Conservation (phyloP, 1,140 invertebrate species). For the Laodelphax striatellus region DNA sequence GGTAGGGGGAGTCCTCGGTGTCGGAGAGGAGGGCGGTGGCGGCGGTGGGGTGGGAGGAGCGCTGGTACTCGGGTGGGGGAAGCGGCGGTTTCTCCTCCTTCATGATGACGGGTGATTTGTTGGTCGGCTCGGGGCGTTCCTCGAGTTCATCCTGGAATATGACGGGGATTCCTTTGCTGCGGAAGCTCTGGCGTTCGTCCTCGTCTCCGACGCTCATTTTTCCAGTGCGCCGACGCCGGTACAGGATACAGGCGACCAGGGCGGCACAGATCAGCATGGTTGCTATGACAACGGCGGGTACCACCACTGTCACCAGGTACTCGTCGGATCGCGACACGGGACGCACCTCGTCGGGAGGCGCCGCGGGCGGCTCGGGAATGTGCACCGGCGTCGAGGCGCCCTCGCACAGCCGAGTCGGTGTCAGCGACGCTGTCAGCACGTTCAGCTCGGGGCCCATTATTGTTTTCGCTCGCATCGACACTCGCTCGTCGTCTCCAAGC, state of each 20-base stretch:
- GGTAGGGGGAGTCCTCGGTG: slow-evolving; percentile 47
- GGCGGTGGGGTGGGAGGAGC: slow-evolving; percentile 37
- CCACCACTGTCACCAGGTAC: slow-evolving; percentile 79
- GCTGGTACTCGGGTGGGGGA: slow-evolving; percentile 61
- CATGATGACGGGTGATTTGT: slow-evolving; percentile 83
- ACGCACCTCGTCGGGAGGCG: slow-evolving; percentile 35
- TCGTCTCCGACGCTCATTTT: slow-evolving; percentile 45
- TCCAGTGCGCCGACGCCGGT: slow-evolving; percentile 41
- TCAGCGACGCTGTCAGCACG: slow-evolving; percentile 56
- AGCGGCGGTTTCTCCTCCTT: slow-evolving; percentile 87
- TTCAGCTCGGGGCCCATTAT: slow-evolving; percentile 68
- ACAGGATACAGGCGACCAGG: slow-evolving; percentile 78
- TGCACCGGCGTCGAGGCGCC: slow-evolving; percentile 40
- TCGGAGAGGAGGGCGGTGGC: slow-evolving; percentile 34
- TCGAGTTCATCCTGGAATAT: slow-evolving; percentile 90
- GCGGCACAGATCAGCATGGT: slow-evolving; percentile 78
- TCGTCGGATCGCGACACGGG: slow-evolving; percentile 48
- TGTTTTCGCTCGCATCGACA: slow-evolving; percentile 50
- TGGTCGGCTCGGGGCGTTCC: slow-evolving; percentile 74
- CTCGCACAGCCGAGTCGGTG: slow-evolving; percentile 58
- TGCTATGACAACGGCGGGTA: slow-evolving; percentile 80
- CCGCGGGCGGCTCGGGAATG: slow-evolving; percentile 27
- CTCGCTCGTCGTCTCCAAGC: slow-evolving; percentile 40
- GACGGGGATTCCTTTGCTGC: slow-evolving; percentile 84
- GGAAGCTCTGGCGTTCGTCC: slow-evolving; percentile 67